phyloP scores from a whole-genome alignment of 1,140 invertebrate genomes.

The Drosophila quadrilineata region DNA sequence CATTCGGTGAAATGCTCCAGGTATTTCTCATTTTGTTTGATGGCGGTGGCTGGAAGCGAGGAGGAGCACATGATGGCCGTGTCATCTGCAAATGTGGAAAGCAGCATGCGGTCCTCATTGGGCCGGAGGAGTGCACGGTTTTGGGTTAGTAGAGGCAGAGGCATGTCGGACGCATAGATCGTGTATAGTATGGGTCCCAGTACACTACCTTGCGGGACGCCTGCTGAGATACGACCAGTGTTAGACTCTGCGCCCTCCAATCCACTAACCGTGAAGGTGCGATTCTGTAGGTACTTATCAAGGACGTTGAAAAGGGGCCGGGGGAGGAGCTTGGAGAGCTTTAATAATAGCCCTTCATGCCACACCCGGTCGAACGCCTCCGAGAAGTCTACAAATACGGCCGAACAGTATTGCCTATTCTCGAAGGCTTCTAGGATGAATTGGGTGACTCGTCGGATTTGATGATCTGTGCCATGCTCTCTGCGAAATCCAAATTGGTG shows the following conservation, averaged over 20 bases:
- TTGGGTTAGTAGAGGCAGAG: background rate
- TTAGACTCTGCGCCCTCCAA: background rate
- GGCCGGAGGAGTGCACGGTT: no score
- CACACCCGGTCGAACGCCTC: conserved; percentile 23
- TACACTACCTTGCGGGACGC: conserved; percentile 30
- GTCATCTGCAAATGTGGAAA: conserved; percentile 18
- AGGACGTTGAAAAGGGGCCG: background rate
- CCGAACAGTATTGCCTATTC: background rate
- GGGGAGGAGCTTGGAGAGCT: conserved; percentile 4
- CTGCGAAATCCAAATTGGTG: conserved; percentile 14
- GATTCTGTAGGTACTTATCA: background rate
- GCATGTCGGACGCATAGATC: conserved; percentile 24
- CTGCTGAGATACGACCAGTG: background rate
- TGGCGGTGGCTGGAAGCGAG: background rate
- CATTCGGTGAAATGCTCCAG: background rate
- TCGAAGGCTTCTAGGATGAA: background rate
- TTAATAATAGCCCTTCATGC: conserved; percentile 8
- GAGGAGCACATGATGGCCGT: background rate
- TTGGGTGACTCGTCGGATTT: background rate
- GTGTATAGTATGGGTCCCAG: conserved; percentile 20
- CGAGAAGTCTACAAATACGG: background rate
- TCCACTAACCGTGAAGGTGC: background rate
- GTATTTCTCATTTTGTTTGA: background rate
- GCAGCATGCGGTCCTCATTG: background rate
- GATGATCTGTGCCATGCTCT: conserved; percentile 1